Conservation (phyloP, 2,113 vertebrate species). For the Pedionomus torquatus region DNA sequence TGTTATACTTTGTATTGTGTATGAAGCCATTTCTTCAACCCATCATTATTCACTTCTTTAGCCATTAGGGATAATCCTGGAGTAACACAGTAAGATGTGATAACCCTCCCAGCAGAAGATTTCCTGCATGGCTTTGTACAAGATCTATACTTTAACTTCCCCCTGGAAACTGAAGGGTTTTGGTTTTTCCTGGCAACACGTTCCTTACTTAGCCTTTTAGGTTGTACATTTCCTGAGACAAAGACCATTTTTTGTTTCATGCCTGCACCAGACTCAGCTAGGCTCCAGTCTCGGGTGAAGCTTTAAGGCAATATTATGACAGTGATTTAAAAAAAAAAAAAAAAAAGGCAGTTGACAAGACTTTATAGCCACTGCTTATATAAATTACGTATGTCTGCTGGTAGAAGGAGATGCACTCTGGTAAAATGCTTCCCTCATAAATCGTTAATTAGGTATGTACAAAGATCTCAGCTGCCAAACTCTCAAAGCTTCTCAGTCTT, state of each 20-base stretch:
- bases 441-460: conserved; percentile 41
- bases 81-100: background rate
- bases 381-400: background rate
- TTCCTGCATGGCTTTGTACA: background rate
- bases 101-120: background rate
- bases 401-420: background rate
- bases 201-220: background rate
- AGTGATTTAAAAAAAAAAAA: background rate
- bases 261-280: background rate
- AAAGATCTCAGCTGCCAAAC: conserved; percentile 8
- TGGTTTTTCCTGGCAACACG: background rate
- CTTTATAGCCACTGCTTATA: background rate
- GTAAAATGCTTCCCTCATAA: conserved; percentile 39
- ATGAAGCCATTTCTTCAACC: background rate
- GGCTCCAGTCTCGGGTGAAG: background rate
- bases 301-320: background rate
- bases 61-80: background rate
- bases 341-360: background rate
- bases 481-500: background rate
- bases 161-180: background rate
- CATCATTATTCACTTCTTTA: background rate
- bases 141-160: background rate
- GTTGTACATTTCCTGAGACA: background rate
- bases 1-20: background rate
- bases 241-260: background rate